A percentile compares a stretch with the other conserved stretches of the same genome.
Evolutionary conservation across 2,888 invertebrate genomes (phyloP).

Genomic region (Tricholauxania praeusta): DNA sequence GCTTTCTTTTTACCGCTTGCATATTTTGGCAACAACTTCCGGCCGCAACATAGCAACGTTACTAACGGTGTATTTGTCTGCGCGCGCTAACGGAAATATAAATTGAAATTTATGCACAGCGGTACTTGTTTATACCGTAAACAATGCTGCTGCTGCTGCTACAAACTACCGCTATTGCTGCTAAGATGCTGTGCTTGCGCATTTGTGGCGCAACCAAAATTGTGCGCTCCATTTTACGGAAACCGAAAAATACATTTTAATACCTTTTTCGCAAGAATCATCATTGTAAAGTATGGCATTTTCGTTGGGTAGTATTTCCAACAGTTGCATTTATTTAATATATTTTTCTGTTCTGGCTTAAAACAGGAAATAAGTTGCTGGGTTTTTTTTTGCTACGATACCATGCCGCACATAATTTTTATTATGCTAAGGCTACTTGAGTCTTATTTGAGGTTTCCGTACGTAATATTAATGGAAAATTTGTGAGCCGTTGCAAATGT

Average conservation of each 20-base stretch:
- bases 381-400: too few species aligned
- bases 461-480: too few species aligned
- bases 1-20: not conserved
- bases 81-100: not conserved
- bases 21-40: slow-evolving; percentile 31
- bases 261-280: slow-evolving; percentile 13
- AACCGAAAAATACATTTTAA: slow-evolving; percentile 19
- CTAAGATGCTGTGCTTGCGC: not conserved
- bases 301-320: too few species aligned
- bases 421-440: too few species aligned
- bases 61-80: slow-evolving; percentile 4
- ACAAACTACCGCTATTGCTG: too few species aligned
- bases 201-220: slow-evolving; percentile 8
- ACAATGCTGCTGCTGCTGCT: not conserved
- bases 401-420: too few species aligned
- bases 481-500: too few species aligned
- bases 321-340: too few species aligned
- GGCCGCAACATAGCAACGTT: slow-evolving; percentile 10
- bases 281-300: too few species aligned
- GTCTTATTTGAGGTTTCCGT: too few species aligned
- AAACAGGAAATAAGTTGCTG: too few species aligned
- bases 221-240: slow-evolving; percentile 14
- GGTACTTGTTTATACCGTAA: slow-evolving; percentile 15
- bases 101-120: slow-evolving; percentile 34
- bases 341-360: too few species aligned